These are phyloP conservation scores for Scrobipalpa atriplicella DNA, from an alignment of 2,888 invertebrate species.

Conservation along the genomic window DNA sequence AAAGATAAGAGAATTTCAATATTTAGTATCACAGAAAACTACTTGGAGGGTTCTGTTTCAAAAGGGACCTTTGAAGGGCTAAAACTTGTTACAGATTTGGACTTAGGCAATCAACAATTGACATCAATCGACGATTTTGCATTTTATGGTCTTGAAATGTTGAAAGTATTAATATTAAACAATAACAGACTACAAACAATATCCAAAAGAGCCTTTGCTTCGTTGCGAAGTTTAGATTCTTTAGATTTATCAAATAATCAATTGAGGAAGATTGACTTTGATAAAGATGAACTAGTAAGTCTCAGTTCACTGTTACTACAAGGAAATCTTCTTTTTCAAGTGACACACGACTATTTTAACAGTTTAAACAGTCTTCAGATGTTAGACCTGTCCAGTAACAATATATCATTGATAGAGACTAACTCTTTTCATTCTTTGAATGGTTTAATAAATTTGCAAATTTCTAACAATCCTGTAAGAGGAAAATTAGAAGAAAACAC, in stretches of 20 bases:
- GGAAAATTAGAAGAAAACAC: conserved; percentile 51
- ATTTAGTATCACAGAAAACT: conserved; percentile 54
- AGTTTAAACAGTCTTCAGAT: conserved; percentile 47
- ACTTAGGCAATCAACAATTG: conserved; percentile 55
- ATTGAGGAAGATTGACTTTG: conserved; percentile 53
- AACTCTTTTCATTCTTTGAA: conserved; percentile 52
- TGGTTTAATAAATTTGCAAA: conserved; percentile 53
- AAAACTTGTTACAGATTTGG: conserved; percentile 43
- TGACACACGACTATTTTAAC: conserved; percentile 50
- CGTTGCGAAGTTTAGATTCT: conserved; percentile 42
- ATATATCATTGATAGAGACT: conserved; percentile 51
- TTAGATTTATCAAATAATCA: conserved; percentile 62
- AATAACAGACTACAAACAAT: conserved; percentile 54
- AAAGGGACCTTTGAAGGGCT: conserved; percentile 63
- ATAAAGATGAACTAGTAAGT: conserved; percentile 50
- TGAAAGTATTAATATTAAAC: conserved; percentile 51
- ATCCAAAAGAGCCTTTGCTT: conserved; percentile 50
- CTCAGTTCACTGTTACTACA: conserved; percentile 49
- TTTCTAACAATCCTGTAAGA: conserved; percentile 58
- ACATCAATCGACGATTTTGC: conserved; percentile 55
- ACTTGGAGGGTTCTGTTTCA: conserved; percentile 50
- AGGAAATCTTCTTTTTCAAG: conserved; percentile 53
- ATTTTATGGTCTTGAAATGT: conserved; percentile 50
- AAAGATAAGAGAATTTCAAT: conserved; percentile 48
- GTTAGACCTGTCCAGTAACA: conserved; percentile 63